These are phyloP conservation scores for Pseudorhiza aurosa DNA, from an alignment of 30 jellyfish, hydroid and myxozoan genomes.

Conservation along the genomic window DNA sequence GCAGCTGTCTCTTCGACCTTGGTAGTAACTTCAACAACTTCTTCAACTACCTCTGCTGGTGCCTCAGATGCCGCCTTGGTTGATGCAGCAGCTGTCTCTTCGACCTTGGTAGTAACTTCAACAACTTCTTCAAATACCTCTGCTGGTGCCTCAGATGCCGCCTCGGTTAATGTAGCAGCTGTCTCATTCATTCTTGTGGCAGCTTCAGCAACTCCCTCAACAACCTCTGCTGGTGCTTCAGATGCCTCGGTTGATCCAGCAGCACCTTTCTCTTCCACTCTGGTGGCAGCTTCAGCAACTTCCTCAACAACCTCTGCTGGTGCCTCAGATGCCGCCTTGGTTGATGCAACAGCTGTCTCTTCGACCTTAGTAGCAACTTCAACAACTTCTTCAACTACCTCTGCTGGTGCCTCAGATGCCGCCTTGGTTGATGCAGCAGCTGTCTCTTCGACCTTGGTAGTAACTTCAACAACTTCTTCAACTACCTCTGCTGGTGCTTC, in stretches of 20 bases:
- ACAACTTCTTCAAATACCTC: not conserved
- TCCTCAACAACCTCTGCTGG: not conserved
- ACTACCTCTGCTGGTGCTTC: not conserved
- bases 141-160: not conserved
- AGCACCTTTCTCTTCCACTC: too few species aligned
- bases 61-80: not conserved
- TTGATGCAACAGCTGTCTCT: not conserved
- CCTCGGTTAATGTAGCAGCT: not conserved
- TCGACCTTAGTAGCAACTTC: too few species aligned
- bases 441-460: too few species aligned
- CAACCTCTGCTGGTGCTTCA: not conserved
- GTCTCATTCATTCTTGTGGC: too few species aligned
- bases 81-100: not conserved
- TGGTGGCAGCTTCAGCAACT: not conserved
- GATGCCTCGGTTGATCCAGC: not conserved
- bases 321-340: not conserved
- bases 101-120: too few species aligned
- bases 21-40: not conserved
- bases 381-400: not conserved
- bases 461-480: not conserved
- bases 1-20: not conserved
- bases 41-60: not conserved
- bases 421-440: not conserved
- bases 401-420: not conserved
- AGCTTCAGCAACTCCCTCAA: not conserved